Evolutionary conservation across 2,888 invertebrate genomes (phyloP).

Genomic region (Zelleria hepariella): DNA sequence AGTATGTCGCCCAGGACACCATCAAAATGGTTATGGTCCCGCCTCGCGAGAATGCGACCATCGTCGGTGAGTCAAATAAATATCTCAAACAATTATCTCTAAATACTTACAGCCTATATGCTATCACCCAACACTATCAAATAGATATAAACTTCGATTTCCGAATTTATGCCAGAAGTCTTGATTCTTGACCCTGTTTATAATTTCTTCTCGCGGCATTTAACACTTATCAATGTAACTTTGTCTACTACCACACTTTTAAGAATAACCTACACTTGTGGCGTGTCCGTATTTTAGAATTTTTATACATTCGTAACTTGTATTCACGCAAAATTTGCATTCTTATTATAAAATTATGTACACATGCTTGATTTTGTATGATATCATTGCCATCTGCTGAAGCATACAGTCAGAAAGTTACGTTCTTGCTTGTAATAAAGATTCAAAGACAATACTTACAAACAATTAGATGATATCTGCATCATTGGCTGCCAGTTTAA

Average conservation of each 20-base stretch:
- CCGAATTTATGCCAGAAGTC: background rate
- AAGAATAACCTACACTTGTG: conserved; percentile 37
- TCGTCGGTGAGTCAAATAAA: conserved; percentile 80
- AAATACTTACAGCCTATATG: conserved; percentile 61
- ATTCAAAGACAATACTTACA: background rate
- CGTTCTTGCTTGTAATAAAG: conserved; percentile 34
- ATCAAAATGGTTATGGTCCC: conserved; percentile 82
- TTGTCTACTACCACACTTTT: conserved; percentile 7
- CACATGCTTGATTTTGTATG: conserved; percentile 51
- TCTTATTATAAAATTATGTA: conserved; percentile 33
- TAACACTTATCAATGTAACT: background rate
- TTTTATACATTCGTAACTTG: conserved; percentile 24
- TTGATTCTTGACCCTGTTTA: background rate
- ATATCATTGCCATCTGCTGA: conserved; percentile 49
- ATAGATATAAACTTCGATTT: background rate
- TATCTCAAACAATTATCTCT: conserved; percentile 49
- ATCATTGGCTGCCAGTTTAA: background rate
- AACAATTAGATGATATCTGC: background rate
- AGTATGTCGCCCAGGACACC: conserved; percentile 79
- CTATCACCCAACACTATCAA: conserved; percentile 6
- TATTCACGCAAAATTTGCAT: conserved; percentile 43
- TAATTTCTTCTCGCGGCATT: background rate
- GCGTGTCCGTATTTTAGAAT: conserved; percentile 46
- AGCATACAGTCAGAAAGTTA: conserved; percentile 26
- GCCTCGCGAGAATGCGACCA: conserved; percentile 84